Evolutionary conservation across 2,797 vertebrate species (phyloP), one percentile per base, ranked within the genome.

Genomic region (Sparidentex hasta): DNA sequence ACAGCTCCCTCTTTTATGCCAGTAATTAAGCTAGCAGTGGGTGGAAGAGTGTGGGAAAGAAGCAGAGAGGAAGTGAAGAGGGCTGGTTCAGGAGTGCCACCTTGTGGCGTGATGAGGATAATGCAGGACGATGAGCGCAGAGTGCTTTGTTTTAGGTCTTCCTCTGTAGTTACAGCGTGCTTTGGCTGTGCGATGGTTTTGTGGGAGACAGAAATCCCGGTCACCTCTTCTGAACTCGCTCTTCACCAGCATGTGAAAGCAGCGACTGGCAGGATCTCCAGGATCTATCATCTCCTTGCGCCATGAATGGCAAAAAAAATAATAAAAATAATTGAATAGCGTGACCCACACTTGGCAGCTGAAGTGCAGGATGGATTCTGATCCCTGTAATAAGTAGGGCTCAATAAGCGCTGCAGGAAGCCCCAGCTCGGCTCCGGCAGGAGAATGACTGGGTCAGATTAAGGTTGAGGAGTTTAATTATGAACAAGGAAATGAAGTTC

Each of bases 381-480:
- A 92, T 91, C 89, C 85, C 71, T 87, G 86, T 80, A 92, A 93
- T 91, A 92, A 92, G 85, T 50, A 74, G 76, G 87, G 88, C 89
- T 92, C 89, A 90, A 76, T 87, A 82, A 88, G 87, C 18, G 58
- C 87, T 20, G 83, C 83, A 86, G 90, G 90, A 91, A 92, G 85
- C 78, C 88, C 82, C 78, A 18, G 80, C 85, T 85, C 68, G 18
- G 78, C 89, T 83, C 59, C 84, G 38, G 87, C 86, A 86, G 80
- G 75, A 88, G 88, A 87, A 83, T 47, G 85, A 88, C 83, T 85
- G 79, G 90, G 90, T 91, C 92, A 92, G 89, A 94, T 92, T 92
- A 90, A 90, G 85, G 91, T 89, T 87, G 91, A 91, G 90, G 81
- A 90, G 80, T 93, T 92, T 93, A 92, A 93, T 93, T 93, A 93